Conservation (phyloP, 2,797 vertebrate genomes). For the Semotilus atromaculatus region DNA sequence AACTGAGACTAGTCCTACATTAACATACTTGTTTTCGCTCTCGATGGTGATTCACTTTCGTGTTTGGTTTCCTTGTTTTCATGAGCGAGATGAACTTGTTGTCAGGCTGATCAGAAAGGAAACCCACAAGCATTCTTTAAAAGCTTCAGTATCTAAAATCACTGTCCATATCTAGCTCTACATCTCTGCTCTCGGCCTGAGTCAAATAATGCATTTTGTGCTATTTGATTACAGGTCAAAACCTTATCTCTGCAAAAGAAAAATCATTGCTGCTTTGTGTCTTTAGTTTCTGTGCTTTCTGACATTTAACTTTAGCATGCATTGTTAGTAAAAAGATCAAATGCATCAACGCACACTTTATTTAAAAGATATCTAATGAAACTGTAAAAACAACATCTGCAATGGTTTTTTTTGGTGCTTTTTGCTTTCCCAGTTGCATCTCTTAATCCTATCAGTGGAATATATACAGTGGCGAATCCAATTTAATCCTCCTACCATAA, state of each 20-base stretch:
- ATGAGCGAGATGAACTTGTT: slow-evolving; percentile 35
- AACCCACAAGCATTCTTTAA: slow-evolving; percentile 28
- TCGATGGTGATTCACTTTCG: background rate
- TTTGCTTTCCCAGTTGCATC: slow-evolving; percentile 10
- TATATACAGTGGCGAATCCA: slow-evolving; percentile 14
- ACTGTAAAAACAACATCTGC: background rate
- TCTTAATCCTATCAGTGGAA: slow-evolving; percentile 29
- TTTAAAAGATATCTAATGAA: background rate
- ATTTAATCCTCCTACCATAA: slow-evolving; percentile 23
- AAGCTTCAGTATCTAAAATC: slow-evolving; percentile 4
- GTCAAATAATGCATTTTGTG: slow-evolving; percentile 13
- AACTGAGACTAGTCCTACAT: background rate
- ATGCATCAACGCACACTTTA: background rate
- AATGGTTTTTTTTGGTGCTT: background rate
- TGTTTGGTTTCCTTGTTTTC: slow-evolving; percentile 21
- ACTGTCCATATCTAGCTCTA: background rate
- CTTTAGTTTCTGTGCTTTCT: background rate
- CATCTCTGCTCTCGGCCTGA: background rate
- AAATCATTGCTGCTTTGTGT: slow-evolving; percentile 1
- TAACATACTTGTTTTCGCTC: background rate
- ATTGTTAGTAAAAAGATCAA: background rate
- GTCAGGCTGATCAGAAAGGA: slow-evolving; percentile 62
- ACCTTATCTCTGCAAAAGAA: slow-evolving; percentile 12
- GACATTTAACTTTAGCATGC: slow-evolving; percentile 41
- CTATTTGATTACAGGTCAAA: background rate